phyloP scores from a whole-genome alignment of 2,888 invertebrate genomes.

The Apodemia mormo region DNA sequence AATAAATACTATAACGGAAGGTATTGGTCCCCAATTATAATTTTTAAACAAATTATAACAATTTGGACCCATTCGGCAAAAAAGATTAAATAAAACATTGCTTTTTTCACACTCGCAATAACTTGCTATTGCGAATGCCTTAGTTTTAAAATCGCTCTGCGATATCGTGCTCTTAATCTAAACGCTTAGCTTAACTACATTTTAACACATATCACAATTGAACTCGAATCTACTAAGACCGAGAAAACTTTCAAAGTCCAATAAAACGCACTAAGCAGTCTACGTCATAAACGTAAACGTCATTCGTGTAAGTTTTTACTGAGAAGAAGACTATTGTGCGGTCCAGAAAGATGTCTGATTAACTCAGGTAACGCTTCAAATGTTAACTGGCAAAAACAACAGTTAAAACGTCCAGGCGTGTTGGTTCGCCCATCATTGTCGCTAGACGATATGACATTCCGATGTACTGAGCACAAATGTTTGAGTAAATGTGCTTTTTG shows the following conservation, averaged over 20 bases:
- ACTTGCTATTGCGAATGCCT: constrained; percentile 58
- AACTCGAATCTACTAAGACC: constrained; percentile 53
- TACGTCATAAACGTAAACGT: constrained; percentile 67
- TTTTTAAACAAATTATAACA: constrained; percentile 83
- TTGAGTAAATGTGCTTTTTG: constrained; percentile 94
- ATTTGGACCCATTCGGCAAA: constrained; percentile 79
- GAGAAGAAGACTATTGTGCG: constrained; percentile 92
- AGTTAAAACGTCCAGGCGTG: constrained; percentile 87
- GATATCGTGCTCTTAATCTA: constrained; percentile 69
- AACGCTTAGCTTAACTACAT: constrained; percentile 63
- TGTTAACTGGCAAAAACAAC: constrained; percentile 93
- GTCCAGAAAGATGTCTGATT: constrained; percentile 92
- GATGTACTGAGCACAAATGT: constrained; percentile 93
- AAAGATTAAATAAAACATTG: constrained; percentile 66
- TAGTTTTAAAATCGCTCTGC: constrained; percentile 76
- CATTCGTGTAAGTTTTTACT: constrained; percentile 93
- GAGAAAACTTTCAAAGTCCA: constrained; percentile 76
- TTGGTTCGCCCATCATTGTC: constrained; percentile 86
- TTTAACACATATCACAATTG: constrained; percentile 81
- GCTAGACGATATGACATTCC: constrained; percentile 92
- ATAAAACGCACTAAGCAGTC: constrained; percentile 50
- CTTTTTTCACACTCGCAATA: constrained; percentile 61
- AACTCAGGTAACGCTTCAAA: constrained; percentile 93
- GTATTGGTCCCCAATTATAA: constrained; percentile 81
- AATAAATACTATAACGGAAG: constrained; percentile 83